A percentile compares a stretch with the other conserved stretches of the same genome.
These are phyloP conservation scores for Limnothrissa miodon DNA, from an alignment of 2,113 vertebrate genomes.

Conservation along the genomic window DNA sequence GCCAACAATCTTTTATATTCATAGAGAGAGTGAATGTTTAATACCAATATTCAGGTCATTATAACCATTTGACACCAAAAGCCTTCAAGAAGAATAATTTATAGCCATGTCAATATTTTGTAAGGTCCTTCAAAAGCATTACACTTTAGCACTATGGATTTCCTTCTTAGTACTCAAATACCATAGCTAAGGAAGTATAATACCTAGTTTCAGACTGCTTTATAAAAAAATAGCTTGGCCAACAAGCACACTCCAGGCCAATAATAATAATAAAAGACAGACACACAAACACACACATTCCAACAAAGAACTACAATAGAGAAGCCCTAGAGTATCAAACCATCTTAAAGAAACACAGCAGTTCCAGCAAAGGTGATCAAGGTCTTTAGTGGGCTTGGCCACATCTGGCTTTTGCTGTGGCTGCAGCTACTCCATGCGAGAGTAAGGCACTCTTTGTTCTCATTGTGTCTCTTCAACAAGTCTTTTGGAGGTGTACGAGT, in stretches of 20 bases:
- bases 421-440: neutral
- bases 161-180: neutral
- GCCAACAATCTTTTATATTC: no score
- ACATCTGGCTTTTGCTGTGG: slow-evolving; percentile 24
- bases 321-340: neutral
- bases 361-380: slow-evolving; percentile 11
- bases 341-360: slow-evolving; percentile 22
- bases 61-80: no score
- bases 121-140: no score
- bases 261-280: neutral
- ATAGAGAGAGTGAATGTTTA: no score
- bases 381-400: slow-evolving; percentile 25
- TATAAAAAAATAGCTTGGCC: neutral
- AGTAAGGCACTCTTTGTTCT: neutral
- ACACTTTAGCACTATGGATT: neutral
- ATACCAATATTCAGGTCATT: no score
- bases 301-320: neutral
- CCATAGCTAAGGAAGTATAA: neutral
- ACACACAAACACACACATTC: neutral
- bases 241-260: neutral
- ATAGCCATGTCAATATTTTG: no score
- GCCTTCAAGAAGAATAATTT: no score
- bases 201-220: neutral
- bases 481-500: neutral
- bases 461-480: neutral